phyloP scores from a whole-genome alignment of 2,797 vertebrate species.

The Diplodus sargus region DNA sequence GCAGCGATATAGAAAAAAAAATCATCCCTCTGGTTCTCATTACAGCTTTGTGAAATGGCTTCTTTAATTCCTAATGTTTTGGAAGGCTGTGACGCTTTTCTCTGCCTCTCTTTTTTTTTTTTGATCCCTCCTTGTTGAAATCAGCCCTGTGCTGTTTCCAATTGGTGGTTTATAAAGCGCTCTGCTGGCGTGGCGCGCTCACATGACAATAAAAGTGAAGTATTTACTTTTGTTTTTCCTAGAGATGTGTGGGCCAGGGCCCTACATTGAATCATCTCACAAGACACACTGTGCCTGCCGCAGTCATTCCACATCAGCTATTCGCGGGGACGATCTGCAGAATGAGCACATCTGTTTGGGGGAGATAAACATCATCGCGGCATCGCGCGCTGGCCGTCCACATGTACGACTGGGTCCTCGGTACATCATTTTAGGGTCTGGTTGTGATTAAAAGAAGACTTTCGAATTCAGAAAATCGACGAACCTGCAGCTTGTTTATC shows the following conservation, averaged over 20 bases:
- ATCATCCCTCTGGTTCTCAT: slow-evolving; percentile 79
- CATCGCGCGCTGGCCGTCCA: slow-evolving; percentile 10
- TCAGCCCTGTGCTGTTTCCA: slow-evolving; percentile 74
- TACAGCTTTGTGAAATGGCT: slow-evolving; percentile 70
- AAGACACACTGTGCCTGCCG: slow-evolving; percentile 21
- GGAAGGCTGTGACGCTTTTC: slow-evolving; percentile 53
- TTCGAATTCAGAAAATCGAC: slow-evolving; percentile 2
- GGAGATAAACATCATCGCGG: slow-evolving; percentile 45
- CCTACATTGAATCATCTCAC: slow-evolving; percentile 61
- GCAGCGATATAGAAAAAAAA: slow-evolving; percentile 48
- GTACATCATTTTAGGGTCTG: not conserved
- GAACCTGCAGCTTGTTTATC: not conserved
- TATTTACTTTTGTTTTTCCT: slow-evolving; percentile 82
- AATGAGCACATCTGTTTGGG: slow-evolving; percentile 44
- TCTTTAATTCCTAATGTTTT: slow-evolving; percentile 81
- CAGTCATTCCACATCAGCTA: slow-evolving; percentile 36
- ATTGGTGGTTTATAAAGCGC: slow-evolving; percentile 67
- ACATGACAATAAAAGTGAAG: slow-evolving; percentile 80
- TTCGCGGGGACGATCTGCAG: slow-evolving; percentile 37
- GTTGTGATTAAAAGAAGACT: slow-evolving; percentile 23
- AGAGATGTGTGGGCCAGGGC: slow-evolving; percentile 59
- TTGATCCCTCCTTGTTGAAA: slow-evolving; percentile 60
- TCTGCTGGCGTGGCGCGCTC: slow-evolving; percentile 62
- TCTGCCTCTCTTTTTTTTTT: slow-evolving; percentile 35
- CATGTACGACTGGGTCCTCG: not conserved